Percentiles rank a stretch among this genome's conserved stretches.
Conservation (phyloP, 2,888 invertebrate genomes). For the Autographa pulchrina region DNA sequence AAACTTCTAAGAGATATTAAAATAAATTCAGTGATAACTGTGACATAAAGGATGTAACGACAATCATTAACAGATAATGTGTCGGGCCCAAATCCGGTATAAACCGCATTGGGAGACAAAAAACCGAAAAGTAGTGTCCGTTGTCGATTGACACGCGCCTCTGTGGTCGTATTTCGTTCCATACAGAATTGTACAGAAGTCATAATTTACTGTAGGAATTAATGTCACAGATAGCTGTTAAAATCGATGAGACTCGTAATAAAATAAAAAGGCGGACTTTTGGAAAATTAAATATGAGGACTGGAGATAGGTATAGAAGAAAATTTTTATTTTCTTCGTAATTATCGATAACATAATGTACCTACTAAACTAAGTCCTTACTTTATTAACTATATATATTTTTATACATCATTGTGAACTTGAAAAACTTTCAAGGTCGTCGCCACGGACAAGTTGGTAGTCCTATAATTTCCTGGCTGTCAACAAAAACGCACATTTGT, state of each 20-base stretch:
- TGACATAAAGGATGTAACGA: constrained; percentile 36
- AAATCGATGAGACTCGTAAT: not conserved
- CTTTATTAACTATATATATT: no score
- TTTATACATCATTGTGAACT: constrained; percentile 4
- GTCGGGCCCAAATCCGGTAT: constrained; percentile 55
- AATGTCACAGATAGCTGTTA: constrained; percentile 7
- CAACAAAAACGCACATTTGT: constrained; percentile 41
- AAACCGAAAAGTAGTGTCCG: constrained; percentile 61
- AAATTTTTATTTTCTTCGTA: no score
- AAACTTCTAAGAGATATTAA: not conserved
- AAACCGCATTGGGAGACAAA: constrained; percentile 54
- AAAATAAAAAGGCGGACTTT: not conserved
- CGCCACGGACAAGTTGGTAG: constrained; percentile 27
- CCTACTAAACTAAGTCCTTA: no score
- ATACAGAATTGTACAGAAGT: constrained; percentile 35
- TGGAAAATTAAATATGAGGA: no score
- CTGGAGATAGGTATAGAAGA: no score
- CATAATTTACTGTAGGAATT: constrained; percentile 15
- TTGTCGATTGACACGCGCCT: constrained; percentile 69
- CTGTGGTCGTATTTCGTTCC: constrained; percentile 62
- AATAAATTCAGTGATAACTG: constrained; percentile 23
- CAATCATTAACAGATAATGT: constrained; percentile 47
- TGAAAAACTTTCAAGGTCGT: constrained; percentile 32
- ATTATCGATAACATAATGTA: no score
- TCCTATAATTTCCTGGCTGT: constrained; percentile 45